Conservation (phyloP, 2,113 vertebrate species). For the Platysternon megacephalum region DNA sequence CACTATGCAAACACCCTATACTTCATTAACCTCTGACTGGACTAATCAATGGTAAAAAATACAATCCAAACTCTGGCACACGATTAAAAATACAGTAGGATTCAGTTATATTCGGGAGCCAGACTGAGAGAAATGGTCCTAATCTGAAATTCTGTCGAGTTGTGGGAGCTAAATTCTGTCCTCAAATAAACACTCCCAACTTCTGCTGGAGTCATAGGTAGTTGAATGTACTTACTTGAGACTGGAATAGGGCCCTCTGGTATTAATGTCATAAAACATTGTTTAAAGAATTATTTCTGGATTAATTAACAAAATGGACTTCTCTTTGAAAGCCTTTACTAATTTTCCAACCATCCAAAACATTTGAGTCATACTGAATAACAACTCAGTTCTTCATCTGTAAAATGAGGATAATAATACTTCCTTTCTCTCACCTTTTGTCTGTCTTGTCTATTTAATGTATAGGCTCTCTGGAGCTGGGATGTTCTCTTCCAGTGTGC, state of each 20-base stretch:
- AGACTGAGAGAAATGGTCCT: background rate
- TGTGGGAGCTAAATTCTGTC: background rate
- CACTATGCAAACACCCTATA: constrained; percentile 14
- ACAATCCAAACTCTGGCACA: constrained; percentile 23
- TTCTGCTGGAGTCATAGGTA: background rate
- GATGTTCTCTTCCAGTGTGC: background rate
- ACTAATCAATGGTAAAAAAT: constrained; percentile 43
- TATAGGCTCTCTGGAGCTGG: background rate
- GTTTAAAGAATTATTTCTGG: background rate
- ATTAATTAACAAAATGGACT: background rate
- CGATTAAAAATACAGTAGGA: background rate
- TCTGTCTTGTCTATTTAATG: background rate
- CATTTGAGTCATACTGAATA: background rate
- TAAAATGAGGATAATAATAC: background rate
- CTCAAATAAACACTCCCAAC: background rate
- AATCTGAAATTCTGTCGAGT: background rate
- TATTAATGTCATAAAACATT: background rate
- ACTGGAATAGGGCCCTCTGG: background rate
- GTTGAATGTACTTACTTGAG: background rate
- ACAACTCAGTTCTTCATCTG: background rate
- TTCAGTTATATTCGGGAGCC: background rate
- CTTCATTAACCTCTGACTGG: constrained; percentile 59
- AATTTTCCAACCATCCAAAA: background rate
- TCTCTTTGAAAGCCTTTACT: background rate
- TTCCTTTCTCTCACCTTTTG: background rate